These are phyloP conservation scores for Sebastes itinus DNA, from an alignment of 2,797 vertebrate species.

Conservation along the genomic window DNA sequence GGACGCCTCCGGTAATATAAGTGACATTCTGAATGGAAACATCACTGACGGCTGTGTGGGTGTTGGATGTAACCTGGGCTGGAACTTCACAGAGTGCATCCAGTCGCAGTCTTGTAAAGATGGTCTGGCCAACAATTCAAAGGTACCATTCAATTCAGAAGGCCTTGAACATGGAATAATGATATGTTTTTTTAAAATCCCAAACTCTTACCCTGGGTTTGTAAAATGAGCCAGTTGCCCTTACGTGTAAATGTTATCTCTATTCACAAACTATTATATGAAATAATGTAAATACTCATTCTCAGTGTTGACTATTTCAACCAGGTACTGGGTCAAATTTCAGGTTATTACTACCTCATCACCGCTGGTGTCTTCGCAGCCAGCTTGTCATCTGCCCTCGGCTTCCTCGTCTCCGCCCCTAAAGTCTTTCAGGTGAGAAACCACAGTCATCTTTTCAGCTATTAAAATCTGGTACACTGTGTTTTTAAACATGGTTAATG, in stretches of 20 bases:
- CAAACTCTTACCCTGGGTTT: background rate
- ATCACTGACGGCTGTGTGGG: constrained; percentile 64
- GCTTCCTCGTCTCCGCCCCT: constrained; percentile 83
- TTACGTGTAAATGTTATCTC: background rate
- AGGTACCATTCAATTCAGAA: constrained; percentile 58
- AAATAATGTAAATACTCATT: background rate
- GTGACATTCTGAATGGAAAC: constrained; percentile 68
- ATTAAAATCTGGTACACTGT: background rate
- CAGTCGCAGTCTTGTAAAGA: constrained; percentile 60
- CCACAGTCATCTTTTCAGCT: background rate
- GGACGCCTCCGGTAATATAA: constrained; percentile 78
- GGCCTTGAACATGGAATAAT: background rate
- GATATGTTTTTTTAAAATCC: background rate
- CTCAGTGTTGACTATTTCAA: background rate
- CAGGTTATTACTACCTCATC: constrained; percentile 78
- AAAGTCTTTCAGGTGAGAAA: constrained; percentile 83
- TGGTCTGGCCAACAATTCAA: constrained; percentile 74
- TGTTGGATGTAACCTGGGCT: constrained; percentile 74
- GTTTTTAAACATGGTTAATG: background rate
- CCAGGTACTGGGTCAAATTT: constrained; percentile 78
- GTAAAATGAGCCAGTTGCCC: background rate
- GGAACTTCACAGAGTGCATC: constrained; percentile 82
- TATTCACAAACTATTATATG: background rate
- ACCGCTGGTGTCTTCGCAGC: constrained; percentile 83
- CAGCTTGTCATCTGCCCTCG: constrained; percentile 83